A percentile compares a stretch with the other conserved stretches of the same genome.
These are phyloP conservation scores for Pilophorus perplexus DNA, from an alignment of 2,888 invertebrate species.

Conservation along the genomic window DNA sequence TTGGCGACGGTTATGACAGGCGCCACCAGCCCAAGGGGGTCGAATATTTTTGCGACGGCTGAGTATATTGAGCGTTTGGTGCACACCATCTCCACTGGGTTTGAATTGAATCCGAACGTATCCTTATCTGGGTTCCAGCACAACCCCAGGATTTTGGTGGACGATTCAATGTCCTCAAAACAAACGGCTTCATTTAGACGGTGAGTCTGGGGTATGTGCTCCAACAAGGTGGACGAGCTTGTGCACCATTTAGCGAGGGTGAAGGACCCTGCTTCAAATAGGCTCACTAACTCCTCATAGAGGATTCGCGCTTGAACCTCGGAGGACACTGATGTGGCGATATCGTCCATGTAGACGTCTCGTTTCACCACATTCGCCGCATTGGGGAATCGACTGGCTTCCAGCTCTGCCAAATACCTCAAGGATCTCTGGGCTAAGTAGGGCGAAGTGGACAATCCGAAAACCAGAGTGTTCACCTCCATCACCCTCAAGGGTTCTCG, in stretches of 20 bases:
- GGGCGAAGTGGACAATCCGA: conserved; percentile 4
- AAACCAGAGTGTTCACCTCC: conserved; percentile 5
- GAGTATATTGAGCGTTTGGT: conserved; percentile 6
- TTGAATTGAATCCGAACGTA: not conserved
- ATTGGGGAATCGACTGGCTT: not conserved
- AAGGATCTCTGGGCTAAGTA: conserved; percentile 4
- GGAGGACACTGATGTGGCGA: conserved; percentile 2
- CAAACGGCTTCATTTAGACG: no score
- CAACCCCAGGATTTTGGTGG: no score
- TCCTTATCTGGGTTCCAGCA: not conserved
- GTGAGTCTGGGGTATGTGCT: not conserved
- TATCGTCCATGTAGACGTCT: conserved; percentile 31
- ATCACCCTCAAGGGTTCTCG: not conserved
- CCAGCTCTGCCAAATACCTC: not conserved
- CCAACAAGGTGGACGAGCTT: not conserved
- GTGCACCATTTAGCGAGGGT: conserved; percentile 32
- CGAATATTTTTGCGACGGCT: conserved; percentile 4
- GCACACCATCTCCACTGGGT: not conserved
- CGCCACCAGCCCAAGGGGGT: conserved; percentile 10
- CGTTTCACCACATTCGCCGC: not conserved
- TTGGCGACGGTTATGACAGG: conserved; percentile 1
- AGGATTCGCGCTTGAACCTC: conserved; percentile 8
- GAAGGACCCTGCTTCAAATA: conserved; percentile 30
- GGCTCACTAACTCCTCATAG: not conserved
- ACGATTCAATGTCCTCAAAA: no score